Evolutionary conservation across 2,797 vertebrate species (phyloP), one percentile per base, ranked within the genome.

Genomic region (Simalia tracyae): DNA sequence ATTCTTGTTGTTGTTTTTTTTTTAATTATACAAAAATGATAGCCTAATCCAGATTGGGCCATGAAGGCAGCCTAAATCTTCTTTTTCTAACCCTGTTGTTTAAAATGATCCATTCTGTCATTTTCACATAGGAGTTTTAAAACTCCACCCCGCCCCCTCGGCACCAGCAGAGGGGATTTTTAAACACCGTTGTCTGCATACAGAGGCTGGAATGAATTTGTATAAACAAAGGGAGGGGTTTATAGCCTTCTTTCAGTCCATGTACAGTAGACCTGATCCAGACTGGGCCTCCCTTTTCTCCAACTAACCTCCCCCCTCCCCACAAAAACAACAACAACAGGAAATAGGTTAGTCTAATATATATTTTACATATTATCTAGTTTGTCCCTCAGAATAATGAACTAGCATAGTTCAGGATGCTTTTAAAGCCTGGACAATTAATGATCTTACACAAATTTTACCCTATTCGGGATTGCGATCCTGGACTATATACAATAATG

Each of bases 401-500:
- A 42, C 15, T 11, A 66, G 17, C 3, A n/a, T 28, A n/a, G 14
- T 50, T 46, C 5, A 26, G 9, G 46, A 28, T 19, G 61, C 15
- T 54, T n/a, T 66, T 19, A 66, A 28, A 59, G 61, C 42, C 12
- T 42, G 42, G 54, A 72, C 76, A 76, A 76, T 14, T 72, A 42
- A 26, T 76, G 12, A 31, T 24, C 56, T 81, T 60, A 46, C 10
- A 54, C 72, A 19, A 46, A 24, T 57, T 42, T 28, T 7, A 46
- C 17, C 9, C 57, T 60, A 14, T 76, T 9, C 42, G 46, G 36
- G 86, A n/a, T 14, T 76, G 56, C 59, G 56, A 56, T 57, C 22
- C 54, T 59, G 31, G 68, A 46, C 8, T 90, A 54, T 91, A 92
- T 60, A 64, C 26, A 93, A 89, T 31, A 84, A 92, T 92, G 88